Conservation (phyloP, 2,113 vertebrate species). For the Cisticola juncidis region DNA sequence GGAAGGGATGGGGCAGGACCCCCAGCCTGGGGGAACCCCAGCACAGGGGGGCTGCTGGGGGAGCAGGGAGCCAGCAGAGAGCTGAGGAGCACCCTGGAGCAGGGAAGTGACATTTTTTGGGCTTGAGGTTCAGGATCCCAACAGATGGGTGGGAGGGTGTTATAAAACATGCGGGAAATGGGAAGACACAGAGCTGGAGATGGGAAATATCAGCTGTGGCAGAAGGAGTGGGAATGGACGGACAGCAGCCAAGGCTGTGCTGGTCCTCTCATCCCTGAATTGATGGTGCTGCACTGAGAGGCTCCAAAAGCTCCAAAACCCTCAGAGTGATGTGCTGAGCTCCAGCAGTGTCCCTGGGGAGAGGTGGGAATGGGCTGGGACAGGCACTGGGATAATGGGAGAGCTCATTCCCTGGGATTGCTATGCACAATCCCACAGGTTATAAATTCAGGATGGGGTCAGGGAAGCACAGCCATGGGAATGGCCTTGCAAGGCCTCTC, state of each 20-base stretch:
- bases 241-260: no score
- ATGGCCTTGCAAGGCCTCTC: neutral
- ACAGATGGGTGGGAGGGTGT: fast-evolving
- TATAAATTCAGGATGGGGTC: neutral
- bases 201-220: no score
- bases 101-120: neutral
- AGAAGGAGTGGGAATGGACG: no score
- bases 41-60: neutral
- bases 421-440: fast-evolving
- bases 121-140: neutral
- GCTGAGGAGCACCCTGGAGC: neutral
- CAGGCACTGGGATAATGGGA: no score
- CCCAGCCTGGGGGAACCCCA: neutral
- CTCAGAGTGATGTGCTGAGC: no score
- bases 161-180: no score
- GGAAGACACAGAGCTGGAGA: no score
- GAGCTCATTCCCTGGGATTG: neutral
- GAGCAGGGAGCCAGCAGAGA: neutral
- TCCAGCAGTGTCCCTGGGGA: no score
- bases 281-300: no score
- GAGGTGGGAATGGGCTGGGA: no score
- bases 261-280: no score
- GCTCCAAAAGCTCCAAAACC: no score
- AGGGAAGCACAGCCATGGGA: neutral
- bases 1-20: neutral